Evolutionary conservation across 2,113 vertebrate species (phyloP), one percentile per base, ranked within the genome.

Genomic region (Epinephelus moara): DNA sequence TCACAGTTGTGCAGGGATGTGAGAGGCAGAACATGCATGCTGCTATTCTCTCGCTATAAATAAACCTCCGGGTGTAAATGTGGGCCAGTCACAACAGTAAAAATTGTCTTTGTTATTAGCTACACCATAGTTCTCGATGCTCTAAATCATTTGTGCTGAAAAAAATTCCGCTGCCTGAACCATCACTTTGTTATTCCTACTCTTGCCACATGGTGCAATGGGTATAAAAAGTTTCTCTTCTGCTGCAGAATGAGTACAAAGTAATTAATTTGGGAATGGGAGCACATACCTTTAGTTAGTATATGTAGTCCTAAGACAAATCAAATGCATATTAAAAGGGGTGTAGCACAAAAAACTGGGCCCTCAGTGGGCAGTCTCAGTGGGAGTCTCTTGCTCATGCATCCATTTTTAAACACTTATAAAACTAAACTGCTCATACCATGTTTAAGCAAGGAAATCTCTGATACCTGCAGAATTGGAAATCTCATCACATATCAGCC

Each of bases 181-280:
- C 45, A 37, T 30, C 57, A 19, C 40, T 57, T 4, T 52, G 47
- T 78, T 56, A 45, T 56, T 59, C 18, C 70, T 66, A 19, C 23
- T 45, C 37, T 59, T 9, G 4, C 27, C 59, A 70, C 25, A 49
- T 33, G 33, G 13, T 42, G 37, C 11, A 70, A 33, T 15, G 10
- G 57, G 12, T 17, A 67, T 61, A 19, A 56, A 66, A 67, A 79
- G 14, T 40, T 70, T 4, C 75, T 42, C 21, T 37, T 60, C 61
- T 63, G 33, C 25, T 57, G 62, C 60, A 55, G 19, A 78, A 85
- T 33, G 27, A 81, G 59, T 67, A 60, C 68, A 80, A 53, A 56
- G 27, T 53, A n/a, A 84, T 86, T 81, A 11, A 74, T 30, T 49
- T 80, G 25, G 25, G 47, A 72, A 81, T 37, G 59, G 30, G 69